phyloP scores from a whole-genome alignment of 2,888 invertebrate genomes.

The Macrosiphum euphorbiae region DNA sequence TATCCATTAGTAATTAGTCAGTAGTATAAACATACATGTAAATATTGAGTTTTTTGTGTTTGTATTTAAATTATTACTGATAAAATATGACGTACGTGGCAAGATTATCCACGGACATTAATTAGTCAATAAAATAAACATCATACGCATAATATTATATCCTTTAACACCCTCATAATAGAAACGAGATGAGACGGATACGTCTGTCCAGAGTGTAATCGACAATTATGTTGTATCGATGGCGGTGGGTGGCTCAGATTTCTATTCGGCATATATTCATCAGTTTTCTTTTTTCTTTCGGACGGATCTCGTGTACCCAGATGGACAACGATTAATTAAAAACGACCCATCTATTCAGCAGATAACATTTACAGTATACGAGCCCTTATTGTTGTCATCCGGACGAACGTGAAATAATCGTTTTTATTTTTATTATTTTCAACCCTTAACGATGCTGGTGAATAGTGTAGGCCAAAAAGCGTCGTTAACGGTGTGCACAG shows the following conservation, averaged over 20 bases:
- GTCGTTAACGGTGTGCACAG: not conserved
- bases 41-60: too few relatives aligned
- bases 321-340: slow-evolving; percentile 22
- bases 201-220: not conserved
- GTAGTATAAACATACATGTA: not conserved
- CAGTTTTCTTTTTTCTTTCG: not conserved
- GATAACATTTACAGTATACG: not conserved
- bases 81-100: not conserved
- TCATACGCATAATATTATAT: not conserved
- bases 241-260: not conserved
- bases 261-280: not conserved
- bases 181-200: not conserved
- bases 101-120: not conserved
- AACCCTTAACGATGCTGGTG: not conserved
- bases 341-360: not conserved
- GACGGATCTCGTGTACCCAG: not conserved
- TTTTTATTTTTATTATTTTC: not conserved
- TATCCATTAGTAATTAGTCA: not conserved
- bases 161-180: not conserved
- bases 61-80: too few relatives aligned
- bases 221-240: not conserved
- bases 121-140: not conserved
- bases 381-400: slow-evolving; percentile 7
- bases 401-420: slow-evolving; percentile 36
- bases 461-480: not conserved